These are phyloP conservation scores for Menidia beryllina DNA, from an alignment of 2,113 vertebrate species.

Conservation along the genomic window DNA sequence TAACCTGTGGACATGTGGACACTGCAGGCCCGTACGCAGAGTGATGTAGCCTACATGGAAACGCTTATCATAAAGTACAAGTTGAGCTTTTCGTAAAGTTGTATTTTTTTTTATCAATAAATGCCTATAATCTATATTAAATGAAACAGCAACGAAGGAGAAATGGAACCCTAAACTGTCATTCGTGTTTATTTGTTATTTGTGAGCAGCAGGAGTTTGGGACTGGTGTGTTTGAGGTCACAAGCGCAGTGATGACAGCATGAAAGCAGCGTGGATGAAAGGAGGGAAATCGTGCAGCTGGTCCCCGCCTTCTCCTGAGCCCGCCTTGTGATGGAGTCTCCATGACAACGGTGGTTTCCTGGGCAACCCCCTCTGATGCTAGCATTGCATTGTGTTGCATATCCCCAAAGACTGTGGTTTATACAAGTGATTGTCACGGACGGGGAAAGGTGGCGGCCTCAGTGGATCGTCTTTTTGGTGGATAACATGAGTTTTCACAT, in stretches of 20 bases:
- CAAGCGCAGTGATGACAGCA: slow-evolving; percentile 32
- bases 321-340: slow-evolving; percentile 91
- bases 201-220: not conserved
- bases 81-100: slow-evolving; percentile 55
- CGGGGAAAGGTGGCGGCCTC: not conserved
- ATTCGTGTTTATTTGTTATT: slow-evolving; percentile 1
- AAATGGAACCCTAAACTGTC: slow-evolving; percentile 28
- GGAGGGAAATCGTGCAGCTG: slow-evolving; percentile 56
- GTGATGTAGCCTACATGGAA: slow-evolving; percentile 35
- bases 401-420: slow-evolving; percentile 84
- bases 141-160: slow-evolving; percentile 56
- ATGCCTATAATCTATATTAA: slow-evolving; percentile 70
- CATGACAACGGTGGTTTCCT: slow-evolving; percentile 93
- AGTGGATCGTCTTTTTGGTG: not conserved
- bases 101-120: slow-evolving; percentile 74
- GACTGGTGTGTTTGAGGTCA: slow-evolving; percentile 36
- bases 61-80: slow-evolving; percentile 32
- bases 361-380: slow-evolving; percentile 93
- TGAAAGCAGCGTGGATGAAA: slow-evolving; percentile 57
- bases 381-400: slow-evolving; percentile 87
- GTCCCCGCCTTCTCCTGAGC: slow-evolving; percentile 84
- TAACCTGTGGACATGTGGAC: slow-evolving; percentile 47
- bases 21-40: slow-evolving; percentile 46
- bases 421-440: slow-evolving; percentile 67
- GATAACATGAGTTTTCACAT: not conserved